These are phyloP conservation scores for Ophioninae sp. DNA, from an alignment of 2,888 invertebrate species.

Conservation along the genomic window DNA sequence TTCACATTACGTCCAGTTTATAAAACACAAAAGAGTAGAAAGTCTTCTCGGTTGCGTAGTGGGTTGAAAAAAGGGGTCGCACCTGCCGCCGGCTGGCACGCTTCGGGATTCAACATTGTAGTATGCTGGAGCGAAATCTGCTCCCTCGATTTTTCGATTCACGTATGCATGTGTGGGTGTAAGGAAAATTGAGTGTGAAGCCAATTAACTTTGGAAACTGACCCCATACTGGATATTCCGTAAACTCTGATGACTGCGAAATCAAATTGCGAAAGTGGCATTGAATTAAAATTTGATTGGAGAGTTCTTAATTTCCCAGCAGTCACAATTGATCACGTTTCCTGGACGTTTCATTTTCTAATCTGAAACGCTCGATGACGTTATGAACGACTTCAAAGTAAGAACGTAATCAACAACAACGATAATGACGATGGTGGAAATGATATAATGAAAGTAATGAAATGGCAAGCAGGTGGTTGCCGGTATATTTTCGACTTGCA, in stretches of 20 bases:
- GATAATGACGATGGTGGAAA: constrained; percentile 57
- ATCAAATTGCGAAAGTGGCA: not conserved
- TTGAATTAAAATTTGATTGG: constrained; percentile 33
- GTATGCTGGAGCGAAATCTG: constrained; percentile 35
- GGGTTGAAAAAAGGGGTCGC: constrained; percentile 73
- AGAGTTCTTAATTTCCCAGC: constrained; percentile 28
- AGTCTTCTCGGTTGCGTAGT: constrained; percentile 49
- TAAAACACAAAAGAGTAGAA: constrained; percentile 61
- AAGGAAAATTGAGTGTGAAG: not conserved
- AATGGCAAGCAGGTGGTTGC: constrained; percentile 68
- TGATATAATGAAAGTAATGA: constrained; percentile 31
- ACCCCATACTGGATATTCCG: not conserved
- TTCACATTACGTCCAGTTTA: constrained; percentile 34
- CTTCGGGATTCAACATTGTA: constrained; percentile 51
- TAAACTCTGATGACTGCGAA: not conserved
- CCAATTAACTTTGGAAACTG: not conserved
- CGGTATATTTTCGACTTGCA: constrained; percentile 34
- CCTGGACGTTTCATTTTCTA: constrained; percentile 36
- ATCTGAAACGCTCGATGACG: constrained; percentile 43
- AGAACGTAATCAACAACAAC: constrained; percentile 63
- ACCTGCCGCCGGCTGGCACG: constrained; percentile 71
- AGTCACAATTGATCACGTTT: constrained; percentile 56
- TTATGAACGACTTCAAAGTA: constrained; percentile 60
- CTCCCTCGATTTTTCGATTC: constrained; percentile 19
- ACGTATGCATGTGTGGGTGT: not conserved